Base-by-base conservation (phyloP, 2,113 vertebrate genomes). In the Toxotes jaculatrix region DNA sequence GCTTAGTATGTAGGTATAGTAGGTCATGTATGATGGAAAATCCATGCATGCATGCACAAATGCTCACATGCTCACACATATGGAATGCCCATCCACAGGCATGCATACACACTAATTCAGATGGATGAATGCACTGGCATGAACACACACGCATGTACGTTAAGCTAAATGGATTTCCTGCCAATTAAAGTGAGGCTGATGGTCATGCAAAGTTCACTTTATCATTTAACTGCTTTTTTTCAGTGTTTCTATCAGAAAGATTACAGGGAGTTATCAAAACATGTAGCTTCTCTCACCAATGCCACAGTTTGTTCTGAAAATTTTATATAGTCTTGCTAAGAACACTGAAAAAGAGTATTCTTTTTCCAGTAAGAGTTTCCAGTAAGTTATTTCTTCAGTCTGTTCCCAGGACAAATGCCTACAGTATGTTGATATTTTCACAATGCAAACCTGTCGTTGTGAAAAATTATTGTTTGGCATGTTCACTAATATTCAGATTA, bases 21-120 rank as follows among this genome's bases (percentile, higher is more conserved):
- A 68, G 88, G 89, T 94, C 94, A 92, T 88, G 88, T 92, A 95
- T 89, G 74, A 90, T 78, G 70, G 40, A 69, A 78, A 43, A 85
- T 1, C 32, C 74, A 82, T 66, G 76, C 88, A 86, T 74, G 70
- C 69, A 66, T 82, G 71, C 70, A 79, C 77, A 71, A 43, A 88
- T 83, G 78, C 59, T 68, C 72, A 71, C 49, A 88, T 83, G 78
- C 59, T 68, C 72, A 63, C 85, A 91, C 80, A 83, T 74, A 83
- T 82, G 82, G 84, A 85, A 89, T 77, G 70, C 45, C 36, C 51
- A 76, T 78, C 47, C 70, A 82, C n/a, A 62, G 60, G 66, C 83
- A 88, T 80, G 62, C 43, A 81, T 66, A 77, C 36, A 77, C 36
- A 51, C 16, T 45, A 55, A 72, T 74, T 63, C 57, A 62, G 31